Conservation (phyloP, 1,140 invertebrate genomes). For the Phymastichus coffea region DNA sequence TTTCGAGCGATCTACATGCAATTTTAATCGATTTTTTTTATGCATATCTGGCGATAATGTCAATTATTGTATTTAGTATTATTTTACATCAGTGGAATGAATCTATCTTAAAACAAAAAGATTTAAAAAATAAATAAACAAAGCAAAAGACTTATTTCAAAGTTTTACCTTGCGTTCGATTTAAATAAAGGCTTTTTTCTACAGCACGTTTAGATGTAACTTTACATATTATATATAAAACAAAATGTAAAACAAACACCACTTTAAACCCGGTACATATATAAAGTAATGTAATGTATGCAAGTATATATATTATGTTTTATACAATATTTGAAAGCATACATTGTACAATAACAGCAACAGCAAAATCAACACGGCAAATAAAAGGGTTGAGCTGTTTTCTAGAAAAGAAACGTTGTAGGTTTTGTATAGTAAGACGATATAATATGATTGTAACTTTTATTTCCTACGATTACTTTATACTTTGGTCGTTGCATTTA, state of each 20-base stretch:
- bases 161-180: slow-evolving; percentile 21
- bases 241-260: slow-evolving; percentile 19
- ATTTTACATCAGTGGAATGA: slow-evolving; percentile 10
- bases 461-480: background rate
- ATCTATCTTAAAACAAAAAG: no score
- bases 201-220: slow-evolving; percentile 20
- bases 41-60: slow-evolving; percentile 25
- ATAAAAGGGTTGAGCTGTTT: background rate
- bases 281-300: slow-evolving; percentile 15
- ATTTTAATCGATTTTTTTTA: slow-evolving; percentile 20
- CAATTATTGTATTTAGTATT: slow-evolving; percentile 27
- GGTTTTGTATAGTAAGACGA: slow-evolving; percentile 19
- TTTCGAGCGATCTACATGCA: slow-evolving; percentile 16
- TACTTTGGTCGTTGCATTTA: background rate
- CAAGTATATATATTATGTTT: slow-evolving; percentile 18
- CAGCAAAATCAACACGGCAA: background rate
- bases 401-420: slow-evolving; percentile 16
- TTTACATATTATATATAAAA: slow-evolving; percentile 8
- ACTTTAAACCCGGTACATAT: slow-evolving; percentile 23
- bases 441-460: slow-evolving; percentile 2
- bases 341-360: no score
- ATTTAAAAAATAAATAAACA: background rate
- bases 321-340: slow-evolving; percentile 18
- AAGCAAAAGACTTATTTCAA: slow-evolving; percentile 3
- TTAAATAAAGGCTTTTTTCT: slow-evolving; percentile 22